These are phyloP conservation scores for Eupithecia centaureata DNA, from an alignment of 2,888 invertebrate species.

Conservation along the genomic window DNA sequence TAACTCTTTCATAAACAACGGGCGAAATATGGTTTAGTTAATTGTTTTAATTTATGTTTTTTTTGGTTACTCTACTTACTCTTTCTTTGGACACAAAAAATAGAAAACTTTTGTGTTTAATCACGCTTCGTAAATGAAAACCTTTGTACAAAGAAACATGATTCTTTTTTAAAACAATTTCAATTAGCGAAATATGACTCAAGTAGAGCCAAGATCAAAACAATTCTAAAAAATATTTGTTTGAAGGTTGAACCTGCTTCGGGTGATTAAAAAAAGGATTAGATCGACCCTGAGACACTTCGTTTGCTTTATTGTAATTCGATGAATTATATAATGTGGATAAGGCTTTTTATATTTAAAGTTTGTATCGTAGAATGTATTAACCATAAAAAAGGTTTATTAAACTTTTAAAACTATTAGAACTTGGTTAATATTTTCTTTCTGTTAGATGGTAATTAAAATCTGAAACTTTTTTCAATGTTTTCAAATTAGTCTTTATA, in stretches of 20 bases:
- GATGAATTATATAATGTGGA: constrained; percentile 20
- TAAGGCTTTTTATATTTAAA: no score
- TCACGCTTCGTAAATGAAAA: background rate
- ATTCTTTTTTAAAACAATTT: constrained; percentile 7
- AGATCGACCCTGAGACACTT: constrained; percentile 64
- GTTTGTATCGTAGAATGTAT: background rate
- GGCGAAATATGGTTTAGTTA: no score
- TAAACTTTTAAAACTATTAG: no score
- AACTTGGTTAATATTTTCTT: no score
- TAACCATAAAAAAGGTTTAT: background rate
- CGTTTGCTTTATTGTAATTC: constrained; percentile 40
- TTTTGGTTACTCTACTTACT: no score
- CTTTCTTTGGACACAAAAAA: background rate
- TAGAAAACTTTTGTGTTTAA: background rate
- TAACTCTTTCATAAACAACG: no score
- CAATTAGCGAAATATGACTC: constrained; percentile 52
- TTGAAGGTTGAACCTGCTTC: constrained; percentile 71
- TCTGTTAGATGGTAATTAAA: no score
- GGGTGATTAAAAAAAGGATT: constrained; percentile 78
- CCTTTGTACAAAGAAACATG: background rate
- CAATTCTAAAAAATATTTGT: constrained; percentile 62
- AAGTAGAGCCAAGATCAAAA: constrained; percentile 56
- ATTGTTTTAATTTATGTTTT: no score
- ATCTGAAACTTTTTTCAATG: no score
- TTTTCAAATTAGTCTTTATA: no score